phyloP scores from a whole-genome alignment of 2,797 vertebrate species.

The Sparidentex hasta region DNA sequence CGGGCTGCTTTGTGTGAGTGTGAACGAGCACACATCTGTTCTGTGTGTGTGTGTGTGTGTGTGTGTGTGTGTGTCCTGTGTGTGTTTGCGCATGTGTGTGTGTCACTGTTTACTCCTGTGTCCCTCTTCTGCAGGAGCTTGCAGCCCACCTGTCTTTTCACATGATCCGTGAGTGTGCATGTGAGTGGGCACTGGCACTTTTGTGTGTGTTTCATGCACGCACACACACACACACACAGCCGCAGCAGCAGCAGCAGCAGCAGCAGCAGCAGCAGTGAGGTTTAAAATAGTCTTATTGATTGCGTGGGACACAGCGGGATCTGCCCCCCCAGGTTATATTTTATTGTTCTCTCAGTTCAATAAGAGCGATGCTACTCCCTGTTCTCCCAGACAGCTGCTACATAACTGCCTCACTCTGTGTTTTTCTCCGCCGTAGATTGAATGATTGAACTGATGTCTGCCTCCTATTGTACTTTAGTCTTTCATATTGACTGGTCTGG shows the following conservation, averaged over 20 bases:
- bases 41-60: background rate
- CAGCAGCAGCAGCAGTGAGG: conserved; percentile 58
- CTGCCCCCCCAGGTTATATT: conserved; percentile 77
- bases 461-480: conserved; percentile 69
- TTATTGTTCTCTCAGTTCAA: conserved; percentile 83
- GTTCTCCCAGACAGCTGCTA: conserved; percentile 75
- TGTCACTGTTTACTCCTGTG: background rate
- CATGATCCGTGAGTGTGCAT: background rate
- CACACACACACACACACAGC: background rate
- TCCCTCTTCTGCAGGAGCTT: background rate
- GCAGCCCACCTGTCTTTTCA: conserved; percentile 18
- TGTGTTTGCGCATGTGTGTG: background rate
- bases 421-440: conserved; percentile 76
- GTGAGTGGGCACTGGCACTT: background rate
- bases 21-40: background rate
- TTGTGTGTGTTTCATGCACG: background rate
- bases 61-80: conserved; percentile 4
- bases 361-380: conserved; percentile 75
- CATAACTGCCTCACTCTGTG: conserved; percentile 70
- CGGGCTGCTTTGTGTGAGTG: background rate
- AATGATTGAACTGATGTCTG: conserved; percentile 81
- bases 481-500: conserved; percentile 74
- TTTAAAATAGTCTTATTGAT: conserved; percentile 84
- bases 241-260: conserved; percentile 54
- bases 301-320: conserved; percentile 64